A percentile compares a stretch with the other conserved stretches of the same genome.
phyloP scores from a whole-genome alignment of 2,888 invertebrate species.

The Melanotus villosus region DNA sequence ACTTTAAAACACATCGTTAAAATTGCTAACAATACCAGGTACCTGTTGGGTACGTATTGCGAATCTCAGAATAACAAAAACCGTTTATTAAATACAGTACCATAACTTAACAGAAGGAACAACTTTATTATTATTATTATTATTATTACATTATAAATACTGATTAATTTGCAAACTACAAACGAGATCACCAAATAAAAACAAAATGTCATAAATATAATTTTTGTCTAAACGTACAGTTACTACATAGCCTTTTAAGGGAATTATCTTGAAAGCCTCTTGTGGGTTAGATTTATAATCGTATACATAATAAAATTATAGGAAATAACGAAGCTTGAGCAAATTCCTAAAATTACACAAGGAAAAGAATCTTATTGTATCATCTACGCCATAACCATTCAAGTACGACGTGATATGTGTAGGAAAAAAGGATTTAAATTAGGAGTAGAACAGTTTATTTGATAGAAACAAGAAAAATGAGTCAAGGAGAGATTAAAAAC shows the following conservation, averaged over 20 bases:
- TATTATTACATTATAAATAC: slow-evolving; percentile 24
- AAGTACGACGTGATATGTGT: no score
- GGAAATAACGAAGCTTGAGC: slow-evolving; percentile 15
- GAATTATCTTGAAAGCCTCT: not conserved
- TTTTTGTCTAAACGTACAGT: not conserved
- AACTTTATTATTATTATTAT: slow-evolving; percentile 12
- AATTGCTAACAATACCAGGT: slow-evolving; percentile 1
- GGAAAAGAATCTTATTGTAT: no score
- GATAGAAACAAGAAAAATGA: not conserved
- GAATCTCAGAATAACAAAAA: not conserved
- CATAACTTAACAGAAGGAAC: slow-evolving; percentile 22
- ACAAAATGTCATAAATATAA: slow-evolving; percentile 1
- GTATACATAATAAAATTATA: slow-evolving; percentile 3
- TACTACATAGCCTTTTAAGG: not conserved
- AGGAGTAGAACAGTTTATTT: no score
- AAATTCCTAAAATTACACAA: not conserved
- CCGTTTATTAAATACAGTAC: slow-evolving; percentile 3
- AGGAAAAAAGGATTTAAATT: no score
- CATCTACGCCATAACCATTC: no score
- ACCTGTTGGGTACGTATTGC: not conserved
- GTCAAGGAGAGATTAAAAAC: slow-evolving; percentile 21
- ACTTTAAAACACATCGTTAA: not conserved
- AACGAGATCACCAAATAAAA: slow-evolving; percentile 39
- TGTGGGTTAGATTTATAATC: not conserved
- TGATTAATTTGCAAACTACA: slow-evolving; percentile 28